These are phyloP conservation scores for Geococcyx californianus DNA, from an alignment of 2,113 vertebrate species.

Conservation along the genomic window DNA sequence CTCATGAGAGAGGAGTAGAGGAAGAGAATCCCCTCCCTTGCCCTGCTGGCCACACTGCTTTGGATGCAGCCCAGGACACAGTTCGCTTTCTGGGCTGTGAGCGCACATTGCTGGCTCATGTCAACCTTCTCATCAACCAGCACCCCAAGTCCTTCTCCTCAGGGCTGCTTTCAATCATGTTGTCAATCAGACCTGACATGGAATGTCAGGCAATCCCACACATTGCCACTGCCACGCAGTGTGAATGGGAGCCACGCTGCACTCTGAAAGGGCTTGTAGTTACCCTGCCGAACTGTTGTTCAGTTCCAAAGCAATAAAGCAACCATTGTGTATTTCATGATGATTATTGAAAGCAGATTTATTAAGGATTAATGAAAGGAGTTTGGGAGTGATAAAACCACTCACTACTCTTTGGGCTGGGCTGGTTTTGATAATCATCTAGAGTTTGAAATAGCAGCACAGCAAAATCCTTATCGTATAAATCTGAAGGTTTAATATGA, in stretches of 20 bases:
- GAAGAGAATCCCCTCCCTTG: too few species aligned
- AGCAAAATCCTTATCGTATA: slow-evolving; percentile 4
- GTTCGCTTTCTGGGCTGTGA: too few species aligned
- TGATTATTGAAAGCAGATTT: slow-evolving; percentile 40
- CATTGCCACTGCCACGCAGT: not conserved
- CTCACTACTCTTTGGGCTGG: not conserved
- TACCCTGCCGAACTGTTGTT: not conserved
- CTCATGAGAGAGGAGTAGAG: too few species aligned
- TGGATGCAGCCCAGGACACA: too few species aligned
- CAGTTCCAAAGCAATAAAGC: rapidly evolving
- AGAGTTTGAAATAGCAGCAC: not conserved
- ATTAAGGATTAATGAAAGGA: slow-evolving; percentile 1
- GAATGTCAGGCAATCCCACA: not conserved
- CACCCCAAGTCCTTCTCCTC: too few species aligned
- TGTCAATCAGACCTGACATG: not conserved
- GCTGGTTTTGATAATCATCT: slow-evolving; percentile 27
- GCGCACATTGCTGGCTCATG: too few species aligned
- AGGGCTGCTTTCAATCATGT: too few species aligned
- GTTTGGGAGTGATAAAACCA: slow-evolving; percentile 13
- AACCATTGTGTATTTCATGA: not conserved
- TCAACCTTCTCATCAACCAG: too few species aligned
- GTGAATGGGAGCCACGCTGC: rapidly evolving
- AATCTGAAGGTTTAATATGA: slow-evolving; percentile 38
- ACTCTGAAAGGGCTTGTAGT: not conserved
- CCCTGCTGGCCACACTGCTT: too few species aligned